phyloP scores from a whole-genome alignment of 2,113 vertebrate genomes.

The Pterocles burchelli region DNA sequence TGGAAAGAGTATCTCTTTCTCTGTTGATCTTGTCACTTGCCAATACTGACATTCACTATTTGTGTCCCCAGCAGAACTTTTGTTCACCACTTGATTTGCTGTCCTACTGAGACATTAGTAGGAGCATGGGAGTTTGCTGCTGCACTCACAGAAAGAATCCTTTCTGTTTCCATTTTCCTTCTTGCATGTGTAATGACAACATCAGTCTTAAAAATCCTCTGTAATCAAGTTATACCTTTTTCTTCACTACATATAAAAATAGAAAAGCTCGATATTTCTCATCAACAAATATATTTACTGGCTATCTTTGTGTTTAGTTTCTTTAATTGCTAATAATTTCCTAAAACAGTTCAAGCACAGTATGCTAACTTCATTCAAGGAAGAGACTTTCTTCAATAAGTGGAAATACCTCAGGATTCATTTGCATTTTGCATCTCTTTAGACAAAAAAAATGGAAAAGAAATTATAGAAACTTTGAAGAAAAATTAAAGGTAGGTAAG shows the following conservation, averaged over 20 bases:
- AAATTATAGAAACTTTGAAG: conserved; percentile 61
- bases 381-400: background rate
- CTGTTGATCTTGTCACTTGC: background rate
- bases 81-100: background rate
- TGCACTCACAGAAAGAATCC: background rate
- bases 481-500: conserved; percentile 69
- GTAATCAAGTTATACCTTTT: background rate
- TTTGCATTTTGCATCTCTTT: conserved; percentile 3
- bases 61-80: background rate
- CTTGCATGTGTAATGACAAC: background rate
- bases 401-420: background rate
- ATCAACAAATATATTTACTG: background rate
- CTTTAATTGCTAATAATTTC: background rate
- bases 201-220: background rate
- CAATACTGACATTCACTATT: background rate
- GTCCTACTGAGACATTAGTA: background rate
- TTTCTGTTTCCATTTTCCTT: background rate
- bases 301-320: background rate
- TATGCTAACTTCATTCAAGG: background rate
- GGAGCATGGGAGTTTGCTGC: background rate
- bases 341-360: background rate
- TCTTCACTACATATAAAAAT: background rate
- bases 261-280: background rate
- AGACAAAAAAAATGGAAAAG: conserved; percentile 7
- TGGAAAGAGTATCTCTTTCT: background rate